These are phyloP conservation scores for Sarcophilus harrisii DNA, from an alignment of 2,797 vertebrate species.

Conservation along the genomic window DNA sequence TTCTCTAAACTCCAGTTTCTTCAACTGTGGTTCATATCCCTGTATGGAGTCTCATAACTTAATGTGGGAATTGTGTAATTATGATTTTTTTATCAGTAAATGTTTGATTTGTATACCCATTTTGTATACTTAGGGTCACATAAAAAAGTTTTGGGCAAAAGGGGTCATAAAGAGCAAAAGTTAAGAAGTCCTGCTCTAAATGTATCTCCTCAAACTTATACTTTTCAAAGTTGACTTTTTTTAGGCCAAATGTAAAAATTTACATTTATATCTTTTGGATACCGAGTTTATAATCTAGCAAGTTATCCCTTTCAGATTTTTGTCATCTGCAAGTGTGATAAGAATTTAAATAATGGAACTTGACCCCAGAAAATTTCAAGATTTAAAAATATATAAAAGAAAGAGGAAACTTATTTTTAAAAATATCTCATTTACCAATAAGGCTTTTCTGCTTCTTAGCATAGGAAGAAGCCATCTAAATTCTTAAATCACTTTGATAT, in stretches of 20 bases:
- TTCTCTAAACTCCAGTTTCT: not conserved
- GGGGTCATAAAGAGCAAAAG: too few relatives aligned
- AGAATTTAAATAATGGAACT: not conserved
- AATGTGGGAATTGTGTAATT: too few relatives aligned
- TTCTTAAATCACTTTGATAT: not conserved
- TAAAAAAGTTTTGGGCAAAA: too few relatives aligned
- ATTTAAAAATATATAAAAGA: not conserved
- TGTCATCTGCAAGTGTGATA: not conserved
- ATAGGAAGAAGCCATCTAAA: not conserved
- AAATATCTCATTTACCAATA: not conserved
- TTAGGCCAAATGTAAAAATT: not conserved
- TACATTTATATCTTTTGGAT: not conserved
- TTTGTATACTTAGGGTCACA: too few relatives aligned
- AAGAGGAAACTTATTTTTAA: not conserved
- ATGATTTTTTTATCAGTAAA: too few relatives aligned
- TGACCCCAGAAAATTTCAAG: not conserved
- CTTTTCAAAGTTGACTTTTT: not conserved
- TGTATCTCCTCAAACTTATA: not conserved
- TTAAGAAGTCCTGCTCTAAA: not conserved
- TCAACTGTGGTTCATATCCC: too few relatives aligned
- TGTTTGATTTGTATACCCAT: too few relatives aligned
- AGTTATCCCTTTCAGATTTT: not conserved
- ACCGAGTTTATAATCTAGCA: not conserved
- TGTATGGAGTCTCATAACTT: too few relatives aligned
- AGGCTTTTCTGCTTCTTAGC: constrained; percentile 31